Percentiles rank a stretch among this genome's conserved stretches.
These are phyloP conservation scores for Sipunculus nudus DNA, from an alignment of 2,888 invertebrate species.

Conservation along the genomic window DNA sequence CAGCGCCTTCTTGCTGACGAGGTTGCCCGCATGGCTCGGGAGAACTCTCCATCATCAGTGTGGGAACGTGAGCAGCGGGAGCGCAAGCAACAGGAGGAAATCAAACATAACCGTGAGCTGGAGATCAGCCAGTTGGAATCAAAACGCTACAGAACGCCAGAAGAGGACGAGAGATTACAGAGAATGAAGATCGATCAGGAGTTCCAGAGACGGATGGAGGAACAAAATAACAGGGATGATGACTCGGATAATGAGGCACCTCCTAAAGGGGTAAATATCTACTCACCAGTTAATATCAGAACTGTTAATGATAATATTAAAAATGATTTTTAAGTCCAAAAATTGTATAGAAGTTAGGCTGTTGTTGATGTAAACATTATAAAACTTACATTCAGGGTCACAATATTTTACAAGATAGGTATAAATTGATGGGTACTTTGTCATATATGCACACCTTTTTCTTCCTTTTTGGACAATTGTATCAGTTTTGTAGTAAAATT, in stretches of 20 bases:
- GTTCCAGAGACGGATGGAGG: conserved; percentile 89
- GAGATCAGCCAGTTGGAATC: conserved; percentile 75
- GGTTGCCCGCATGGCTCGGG: conserved; percentile 3
- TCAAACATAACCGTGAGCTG: conserved; percentile 23
- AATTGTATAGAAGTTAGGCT: too few relatives aligned
- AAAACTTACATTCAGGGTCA: too few relatives aligned
- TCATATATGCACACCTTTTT: too few relatives aligned
- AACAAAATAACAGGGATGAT: conserved; percentile 77
- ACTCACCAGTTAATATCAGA: background rate
- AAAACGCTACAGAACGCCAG: conserved; percentile 57
- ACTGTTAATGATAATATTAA: too few relatives aligned
- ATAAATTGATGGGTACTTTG: too few relatives aligned
- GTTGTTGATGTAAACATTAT: too few relatives aligned
- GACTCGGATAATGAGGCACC: conserved; percentile 72
- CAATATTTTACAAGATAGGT: too few relatives aligned
- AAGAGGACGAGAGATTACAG: conserved; percentile 58
- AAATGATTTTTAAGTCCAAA: too few relatives aligned
- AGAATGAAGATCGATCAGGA: conserved; percentile 86
- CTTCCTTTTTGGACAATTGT: too few relatives aligned
- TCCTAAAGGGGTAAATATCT: conserved; percentile 30
- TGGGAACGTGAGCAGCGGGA: conserved; percentile 77
- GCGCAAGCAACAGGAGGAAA: conserved; percentile 30
- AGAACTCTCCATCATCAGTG: conserved; percentile 69
- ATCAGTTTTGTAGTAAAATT: too few relatives aligned
- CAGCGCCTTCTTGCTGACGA: conserved; percentile 14